These are phyloP conservation scores for Dysdera silvatica DNA, from an alignment of 1,140 invertebrate species.

Conservation along the genomic window DNA sequence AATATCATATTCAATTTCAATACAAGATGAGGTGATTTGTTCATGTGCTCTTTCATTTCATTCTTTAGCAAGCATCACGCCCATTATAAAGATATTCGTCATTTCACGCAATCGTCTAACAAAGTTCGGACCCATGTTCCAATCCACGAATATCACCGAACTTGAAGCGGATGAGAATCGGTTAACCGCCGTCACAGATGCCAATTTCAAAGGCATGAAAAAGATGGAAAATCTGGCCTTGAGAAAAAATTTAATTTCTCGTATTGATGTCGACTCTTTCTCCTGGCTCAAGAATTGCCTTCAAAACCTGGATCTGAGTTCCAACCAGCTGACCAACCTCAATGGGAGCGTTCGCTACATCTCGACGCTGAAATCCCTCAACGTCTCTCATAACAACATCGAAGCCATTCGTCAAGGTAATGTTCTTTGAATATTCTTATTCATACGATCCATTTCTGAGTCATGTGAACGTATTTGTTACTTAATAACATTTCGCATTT, in stretches of 20 bases:
- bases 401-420: neutral
- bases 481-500: no score
- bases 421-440: neutral
- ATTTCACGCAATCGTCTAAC: neutral
- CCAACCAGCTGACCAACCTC: neutral
- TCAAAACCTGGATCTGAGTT: neutral
- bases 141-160: slow-evolving; percentile 7
- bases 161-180: slow-evolving; percentile 1
- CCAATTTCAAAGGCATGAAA: slow-evolving; percentile 5
- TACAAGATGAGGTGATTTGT: no score
- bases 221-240: neutral
- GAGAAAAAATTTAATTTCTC: neutral
- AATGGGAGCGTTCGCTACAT: slow-evolving; percentile 6
- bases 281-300: neutral
- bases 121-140: neutral
- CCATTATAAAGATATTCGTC: slow-evolving; percentile 6
- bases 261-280: neutral
- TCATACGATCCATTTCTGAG: no score
- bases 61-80: slow-evolving; percentile 1
- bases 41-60: neutral
- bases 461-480: no score
- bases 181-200: neutral
- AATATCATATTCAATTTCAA: no score
- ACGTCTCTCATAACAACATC: slow-evolving; percentile 4
- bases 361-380: neutral